These are phyloP conservation scores for Helarctos malayanus DNA, from an alignment of 2,797 vertebrate species.

Conservation along the genomic window DNA sequence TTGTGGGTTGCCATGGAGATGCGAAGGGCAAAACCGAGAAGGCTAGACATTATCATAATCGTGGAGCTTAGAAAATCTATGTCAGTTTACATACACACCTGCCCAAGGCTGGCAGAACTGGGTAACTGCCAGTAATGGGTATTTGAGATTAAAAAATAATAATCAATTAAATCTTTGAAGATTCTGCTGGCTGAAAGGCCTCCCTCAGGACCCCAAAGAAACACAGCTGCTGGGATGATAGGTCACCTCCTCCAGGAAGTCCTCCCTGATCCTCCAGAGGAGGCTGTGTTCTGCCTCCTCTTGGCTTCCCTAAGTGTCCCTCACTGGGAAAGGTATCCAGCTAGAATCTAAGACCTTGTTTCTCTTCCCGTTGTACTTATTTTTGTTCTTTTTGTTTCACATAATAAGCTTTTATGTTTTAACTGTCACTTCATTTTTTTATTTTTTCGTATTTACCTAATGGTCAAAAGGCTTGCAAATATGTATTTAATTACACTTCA, in stretches of 20 bases:
- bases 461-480: conserved; percentile 73
- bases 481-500: conserved; percentile 43
- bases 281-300: not conserved
- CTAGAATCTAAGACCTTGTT: not conserved
- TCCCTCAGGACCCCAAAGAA: not conserved
- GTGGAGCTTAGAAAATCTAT: not conserved
- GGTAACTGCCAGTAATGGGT: not conserved
- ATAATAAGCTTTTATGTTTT: conserved; percentile 79
- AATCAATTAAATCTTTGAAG: not conserved
- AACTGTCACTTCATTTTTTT: conserved; percentile 82
- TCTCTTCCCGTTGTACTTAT: not conserved
- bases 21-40: not conserved
- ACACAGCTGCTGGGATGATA: not conserved
- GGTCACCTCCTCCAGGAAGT: not conserved
- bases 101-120: not conserved
- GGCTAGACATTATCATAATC: conserved; percentile 16
- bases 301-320: not conserved
- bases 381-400: not conserved
- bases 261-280: not conserved
- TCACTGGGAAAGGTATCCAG: not conserved
- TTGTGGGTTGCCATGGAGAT: conserved; percentile 66
- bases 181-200: not conserved
- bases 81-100: not conserved
- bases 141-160: not conserved
- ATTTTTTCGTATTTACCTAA: conserved; percentile 72